Evolutionary conservation across 2,888 invertebrate genomes (phyloP).

Genomic region (Abscondita cerata): DNA sequence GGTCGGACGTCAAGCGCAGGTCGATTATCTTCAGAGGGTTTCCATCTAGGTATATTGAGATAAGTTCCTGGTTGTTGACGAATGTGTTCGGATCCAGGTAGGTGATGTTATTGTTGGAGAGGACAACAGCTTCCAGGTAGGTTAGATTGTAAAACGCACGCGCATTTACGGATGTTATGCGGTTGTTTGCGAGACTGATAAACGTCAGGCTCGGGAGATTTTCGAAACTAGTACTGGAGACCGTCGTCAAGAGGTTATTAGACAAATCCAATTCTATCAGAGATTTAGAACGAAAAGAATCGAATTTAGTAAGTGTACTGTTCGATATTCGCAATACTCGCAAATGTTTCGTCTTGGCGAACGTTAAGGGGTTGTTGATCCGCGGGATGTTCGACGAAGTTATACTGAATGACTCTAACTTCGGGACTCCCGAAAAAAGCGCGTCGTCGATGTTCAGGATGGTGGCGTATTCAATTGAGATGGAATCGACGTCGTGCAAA

Average conservation of each 20-base stretch:
- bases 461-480: slow-evolving; percentile 73
- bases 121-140: slow-evolving; percentile 74
- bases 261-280: slow-evolving; percentile 52
- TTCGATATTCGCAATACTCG: slow-evolving; percentile 64
- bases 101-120: slow-evolving; percentile 73
- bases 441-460: slow-evolving; percentile 70
- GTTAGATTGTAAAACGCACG: slow-evolving; percentile 68
- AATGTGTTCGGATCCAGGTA: slow-evolving; percentile 70
- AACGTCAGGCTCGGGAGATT: slow-evolving; percentile 69
- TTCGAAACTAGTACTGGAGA: slow-evolving; percentile 69
- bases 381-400: slow-evolving; percentile 71
- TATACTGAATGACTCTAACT: slow-evolving; percentile 73
- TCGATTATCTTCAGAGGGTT: slow-evolving; percentile 71
- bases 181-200: slow-evolving; percentile 73
- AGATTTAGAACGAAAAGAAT: slow-evolving; percentile 31
- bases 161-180: slow-evolving; percentile 66
- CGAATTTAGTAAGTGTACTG: slow-evolving; percentile 43
- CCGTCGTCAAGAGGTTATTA: slow-evolving; percentile 71
- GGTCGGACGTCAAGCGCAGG: slow-evolving; percentile 66
- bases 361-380: slow-evolving; percentile 73
- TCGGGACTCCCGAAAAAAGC: slow-evolving; percentile 73
- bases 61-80: slow-evolving; percentile 69
- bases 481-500: slow-evolving; percentile 69
- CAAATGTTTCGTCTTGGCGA: slow-evolving; percentile 70
- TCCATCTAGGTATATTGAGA: slow-evolving; percentile 72